Conservation (phyloP, 1,140 invertebrate species). For the Bradynema listronoti region DNA sequence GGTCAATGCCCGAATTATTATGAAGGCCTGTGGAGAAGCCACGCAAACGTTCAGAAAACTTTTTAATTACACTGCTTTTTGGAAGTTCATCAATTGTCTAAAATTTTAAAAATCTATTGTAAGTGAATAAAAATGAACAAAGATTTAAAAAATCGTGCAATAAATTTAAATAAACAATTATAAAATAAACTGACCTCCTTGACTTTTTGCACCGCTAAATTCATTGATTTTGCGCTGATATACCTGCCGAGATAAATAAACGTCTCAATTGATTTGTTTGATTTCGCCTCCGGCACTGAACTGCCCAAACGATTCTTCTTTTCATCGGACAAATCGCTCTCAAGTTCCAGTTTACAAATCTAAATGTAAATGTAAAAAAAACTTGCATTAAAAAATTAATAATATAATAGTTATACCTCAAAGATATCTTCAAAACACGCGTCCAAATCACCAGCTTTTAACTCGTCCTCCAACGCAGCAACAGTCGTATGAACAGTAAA, state of each 20-base stretch:
- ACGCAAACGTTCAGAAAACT: constrained; percentile 72
- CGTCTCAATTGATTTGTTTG: constrained; percentile 75
- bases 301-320: constrained; percentile 79
- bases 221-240: constrained; percentile 70
- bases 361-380: too few species aligned
- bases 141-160: too few species aligned
- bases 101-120: too few species aligned
- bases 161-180: too few species aligned
- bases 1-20: constrained; percentile 70
- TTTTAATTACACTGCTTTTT: constrained; percentile 73
- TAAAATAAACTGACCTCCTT: too few species aligned
- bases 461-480: constrained; percentile 65
- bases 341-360: constrained; percentile 77
- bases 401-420: constrained; percentile 63
- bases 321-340: constrained; percentile 75
- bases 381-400: too few species aligned
- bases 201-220: too few species aligned
- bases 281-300: constrained; percentile 63
- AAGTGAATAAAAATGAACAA: too few species aligned
- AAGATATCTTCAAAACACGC: constrained; percentile 71
- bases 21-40: constrained; percentile 72
- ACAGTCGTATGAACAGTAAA: constrained; percentile 79
- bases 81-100: constrained; percentile 67
- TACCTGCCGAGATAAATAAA: constrained; percentile 73
- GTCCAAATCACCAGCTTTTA: constrained; percentile 71